phyloP scores from a whole-genome alignment of 2,888 invertebrate species.

The Drosophila colorata region DNA sequence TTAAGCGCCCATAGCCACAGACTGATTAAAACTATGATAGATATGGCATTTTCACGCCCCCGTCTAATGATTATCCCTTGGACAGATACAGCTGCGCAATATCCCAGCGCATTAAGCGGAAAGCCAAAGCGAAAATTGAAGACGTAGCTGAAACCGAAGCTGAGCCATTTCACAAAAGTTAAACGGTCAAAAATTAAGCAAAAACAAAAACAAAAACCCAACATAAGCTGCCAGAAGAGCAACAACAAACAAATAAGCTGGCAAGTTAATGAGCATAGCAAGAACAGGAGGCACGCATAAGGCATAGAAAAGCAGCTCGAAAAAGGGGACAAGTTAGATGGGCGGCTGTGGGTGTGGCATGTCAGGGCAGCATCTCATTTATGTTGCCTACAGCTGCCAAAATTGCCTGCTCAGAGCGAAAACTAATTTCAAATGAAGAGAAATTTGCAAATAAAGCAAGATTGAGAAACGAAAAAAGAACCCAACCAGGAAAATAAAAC shows the following conservation, averaged over 20 bases:
- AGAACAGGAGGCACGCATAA: conserved; percentile 27
- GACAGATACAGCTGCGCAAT: conserved; percentile 55
- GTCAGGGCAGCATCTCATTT: conserved; percentile 19
- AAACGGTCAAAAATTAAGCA: conserved; percentile 73
- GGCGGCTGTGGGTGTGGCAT: neutral
- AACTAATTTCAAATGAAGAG: conserved; percentile 68
- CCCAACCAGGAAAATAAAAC: conserved; percentile 55
- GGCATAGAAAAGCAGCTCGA: conserved; percentile 35
- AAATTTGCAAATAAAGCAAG: conserved; percentile 49
- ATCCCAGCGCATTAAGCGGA: conserved; percentile 67
- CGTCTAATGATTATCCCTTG: conserved; percentile 41
- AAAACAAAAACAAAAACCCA: conserved; percentile 40
- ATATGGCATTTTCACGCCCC: conserved; percentile 36
- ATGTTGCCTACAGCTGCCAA: conserved; percentile 19
- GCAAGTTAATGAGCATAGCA: conserved; percentile 70
- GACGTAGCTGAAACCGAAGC: conserved; percentile 3
- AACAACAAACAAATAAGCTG: conserved; percentile 54
- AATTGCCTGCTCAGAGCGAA: conserved; percentile 59
- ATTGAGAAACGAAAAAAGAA: conserved; percentile 28
- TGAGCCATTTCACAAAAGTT: conserved; percentile 64
- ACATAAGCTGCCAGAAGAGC: conserved; percentile 17
- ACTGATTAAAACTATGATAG: conserved; percentile 63
- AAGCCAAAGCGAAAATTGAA: conserved; percentile 22
- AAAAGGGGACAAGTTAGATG: conserved; percentile 21
- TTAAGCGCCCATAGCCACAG: conserved; percentile 1